These are phyloP conservation scores for Coluber constrictor DNA, from an alignment of 2,797 vertebrate species.

Conservation along the genomic window DNA sequence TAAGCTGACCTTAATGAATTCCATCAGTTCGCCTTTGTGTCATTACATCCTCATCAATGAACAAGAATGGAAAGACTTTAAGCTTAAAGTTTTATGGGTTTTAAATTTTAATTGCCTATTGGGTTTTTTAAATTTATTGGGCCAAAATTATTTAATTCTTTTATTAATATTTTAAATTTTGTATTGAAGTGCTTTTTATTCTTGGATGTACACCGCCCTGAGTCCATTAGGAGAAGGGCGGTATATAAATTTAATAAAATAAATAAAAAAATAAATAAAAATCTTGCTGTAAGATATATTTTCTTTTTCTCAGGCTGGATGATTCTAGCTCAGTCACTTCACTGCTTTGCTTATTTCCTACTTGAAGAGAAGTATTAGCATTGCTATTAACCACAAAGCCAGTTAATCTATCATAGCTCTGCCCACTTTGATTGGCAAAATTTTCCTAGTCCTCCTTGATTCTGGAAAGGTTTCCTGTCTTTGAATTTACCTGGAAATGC, in stretches of 20 bases:
- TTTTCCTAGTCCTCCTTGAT: not conserved
- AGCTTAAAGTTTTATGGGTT: too few relatives aligned
- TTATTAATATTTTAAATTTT: too few relatives aligned
- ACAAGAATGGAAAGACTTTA: not conserved
- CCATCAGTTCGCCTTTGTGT: not conserved
- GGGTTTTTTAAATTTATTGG: too few relatives aligned
- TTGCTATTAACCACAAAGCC: not conserved
- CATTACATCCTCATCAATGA: not conserved
- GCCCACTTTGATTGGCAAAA: not conserved
- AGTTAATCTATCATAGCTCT: not conserved
- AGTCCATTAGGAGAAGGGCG: too few relatives aligned
- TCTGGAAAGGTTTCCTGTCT: not conserved
- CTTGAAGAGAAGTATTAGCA: not conserved
- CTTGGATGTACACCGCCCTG: too few relatives aligned
- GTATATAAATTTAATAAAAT: too few relatives aligned
- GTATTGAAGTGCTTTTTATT: too few relatives aligned
- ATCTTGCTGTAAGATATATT: not conserved
- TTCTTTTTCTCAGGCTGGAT: not conserved
- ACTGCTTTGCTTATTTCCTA: not conserved
- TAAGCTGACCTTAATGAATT: not conserved
- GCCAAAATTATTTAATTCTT: too few relatives aligned
- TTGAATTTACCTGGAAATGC: not conserved
- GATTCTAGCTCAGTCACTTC: not conserved
- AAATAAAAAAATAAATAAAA: too few relatives aligned
- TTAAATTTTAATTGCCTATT: too few relatives aligned